phyloP scores from a whole-genome alignment of 1,140 invertebrate species.

The Drosophila tropicalis region DNA sequence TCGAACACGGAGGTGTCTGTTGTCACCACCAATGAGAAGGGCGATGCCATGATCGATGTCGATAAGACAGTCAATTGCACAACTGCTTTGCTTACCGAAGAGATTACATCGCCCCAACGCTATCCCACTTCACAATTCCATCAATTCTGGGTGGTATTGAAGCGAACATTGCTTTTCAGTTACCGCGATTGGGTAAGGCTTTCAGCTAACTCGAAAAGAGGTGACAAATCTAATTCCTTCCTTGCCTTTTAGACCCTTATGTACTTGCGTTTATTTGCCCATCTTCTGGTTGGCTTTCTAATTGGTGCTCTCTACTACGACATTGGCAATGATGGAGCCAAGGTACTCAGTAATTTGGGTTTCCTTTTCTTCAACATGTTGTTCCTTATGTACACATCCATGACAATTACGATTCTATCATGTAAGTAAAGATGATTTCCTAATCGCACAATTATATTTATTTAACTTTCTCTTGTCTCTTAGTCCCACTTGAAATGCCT shows the following conservation, averaged over 20 bases:
- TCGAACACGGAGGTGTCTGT: slow-evolving; percentile 23
- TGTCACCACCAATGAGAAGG: slow-evolving; percentile 75
- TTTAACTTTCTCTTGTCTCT: no score
- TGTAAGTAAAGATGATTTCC: slow-evolving; percentile 86
- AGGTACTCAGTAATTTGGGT: slow-evolving; percentile 97
- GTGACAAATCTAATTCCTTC: neutral
- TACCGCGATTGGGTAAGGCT: slow-evolving; percentile 90
- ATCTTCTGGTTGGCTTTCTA: slow-evolving; percentile 94
- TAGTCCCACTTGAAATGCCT: slow-evolving; percentile 97
- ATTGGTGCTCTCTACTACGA: slow-evolving; percentile 97
- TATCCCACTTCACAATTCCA: slow-evolving; percentile 90
- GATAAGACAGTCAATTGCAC: slow-evolving; percentile 87
- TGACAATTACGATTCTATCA: slow-evolving; percentile 98
- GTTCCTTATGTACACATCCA: slow-evolving; percentile 99
- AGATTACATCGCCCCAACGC: slow-evolving; percentile 86
- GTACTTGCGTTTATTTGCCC: slow-evolving; percentile 95
- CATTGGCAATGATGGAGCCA: slow-evolving; percentile 96
- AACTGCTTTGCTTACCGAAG: slow-evolving; percentile 86
- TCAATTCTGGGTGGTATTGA: slow-evolving; percentile 92
- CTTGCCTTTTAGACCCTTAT: slow-evolving; percentile 93
- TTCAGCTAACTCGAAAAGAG: neutral
- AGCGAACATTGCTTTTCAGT: slow-evolving; percentile 91
- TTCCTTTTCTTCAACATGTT: slow-evolving; percentile 99
- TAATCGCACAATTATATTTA: no score
- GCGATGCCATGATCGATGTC: slow-evolving; percentile 84